Evolutionary conservation across 1,140 invertebrate genomes (phyloP).

Genomic region (Yoshiicerus persimilis): DNA sequence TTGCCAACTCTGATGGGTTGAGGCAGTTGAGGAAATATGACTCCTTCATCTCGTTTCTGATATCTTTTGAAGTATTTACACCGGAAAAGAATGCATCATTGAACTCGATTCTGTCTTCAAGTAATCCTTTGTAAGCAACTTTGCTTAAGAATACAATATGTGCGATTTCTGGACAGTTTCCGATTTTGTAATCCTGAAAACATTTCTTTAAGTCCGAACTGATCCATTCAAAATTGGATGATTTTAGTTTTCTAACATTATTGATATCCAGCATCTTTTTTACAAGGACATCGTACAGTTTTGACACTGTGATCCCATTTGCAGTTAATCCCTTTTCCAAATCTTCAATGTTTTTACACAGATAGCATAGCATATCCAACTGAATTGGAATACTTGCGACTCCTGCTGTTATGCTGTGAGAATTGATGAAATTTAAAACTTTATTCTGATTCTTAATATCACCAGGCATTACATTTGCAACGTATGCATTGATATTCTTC

Average conservation of each 20-base stretch:
- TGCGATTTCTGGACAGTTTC: neutral
- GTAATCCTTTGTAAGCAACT: neutral
- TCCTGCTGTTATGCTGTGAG: neutral
- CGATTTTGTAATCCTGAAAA: neutral
- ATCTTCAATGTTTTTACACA: neutral
- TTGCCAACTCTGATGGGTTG: neutral
- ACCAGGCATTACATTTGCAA: neutral
- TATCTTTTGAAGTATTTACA: neutral
- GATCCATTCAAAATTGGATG: neutral
- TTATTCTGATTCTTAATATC: neutral
- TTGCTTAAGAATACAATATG: neutral
- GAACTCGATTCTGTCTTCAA: neutral
- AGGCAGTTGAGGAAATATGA: neutral
- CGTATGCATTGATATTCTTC: neutral
- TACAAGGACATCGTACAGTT: neutral
- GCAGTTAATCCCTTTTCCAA: neutral
- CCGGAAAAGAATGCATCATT: neutral
- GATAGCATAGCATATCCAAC: neutral
- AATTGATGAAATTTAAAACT: neutral
- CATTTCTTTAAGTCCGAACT: neutral
- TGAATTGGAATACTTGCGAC: neutral
- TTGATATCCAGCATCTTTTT: neutral
- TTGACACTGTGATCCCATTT: neutral
- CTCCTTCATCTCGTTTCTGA: neutral
- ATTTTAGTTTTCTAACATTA: neutral